A percentile compares a stretch with the other conserved stretches of the same genome.
Conservation (phyloP, 2,797 vertebrate species). For the Amphiprion clarkii region DNA sequence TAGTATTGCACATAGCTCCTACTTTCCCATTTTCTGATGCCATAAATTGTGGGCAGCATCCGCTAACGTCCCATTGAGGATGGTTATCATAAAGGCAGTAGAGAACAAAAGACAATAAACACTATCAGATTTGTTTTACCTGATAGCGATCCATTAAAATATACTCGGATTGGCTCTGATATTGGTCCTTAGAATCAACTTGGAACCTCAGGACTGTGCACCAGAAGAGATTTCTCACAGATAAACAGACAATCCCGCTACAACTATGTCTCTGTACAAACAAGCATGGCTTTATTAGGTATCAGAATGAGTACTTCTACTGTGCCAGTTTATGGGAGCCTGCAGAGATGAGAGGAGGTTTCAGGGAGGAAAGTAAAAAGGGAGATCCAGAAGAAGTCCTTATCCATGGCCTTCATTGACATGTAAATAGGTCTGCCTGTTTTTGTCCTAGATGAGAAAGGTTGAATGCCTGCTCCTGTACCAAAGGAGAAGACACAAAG, state of each 20-base stretch:
- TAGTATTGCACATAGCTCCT: neutral
- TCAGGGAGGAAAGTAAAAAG: conserved; percentile 18
- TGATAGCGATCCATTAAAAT: neutral
- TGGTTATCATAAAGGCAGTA: neutral
- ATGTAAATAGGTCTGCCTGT: conserved; percentile 80
- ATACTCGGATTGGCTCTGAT: neutral
- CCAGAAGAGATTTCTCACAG: neutral
- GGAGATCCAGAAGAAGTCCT: conserved; percentile 24
- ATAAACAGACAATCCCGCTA: neutral
- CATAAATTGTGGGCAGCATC: neutral
- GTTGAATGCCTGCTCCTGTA: conserved; percentile 55
- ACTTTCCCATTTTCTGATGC: neutral
- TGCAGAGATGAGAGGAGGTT: conserved; percentile 22
- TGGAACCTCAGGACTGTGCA: neutral
- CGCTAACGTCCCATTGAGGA: neutral
- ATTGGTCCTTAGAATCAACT: neutral
- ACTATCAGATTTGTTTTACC: neutral
- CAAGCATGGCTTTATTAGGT: neutral
- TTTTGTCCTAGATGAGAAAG: conserved; percentile 74
- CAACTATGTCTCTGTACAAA: conserved; percentile 5
- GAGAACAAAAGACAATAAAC: too few species aligned
- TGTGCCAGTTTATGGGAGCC: conserved; percentile 8
- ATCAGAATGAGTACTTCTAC: conserved; percentile 28
- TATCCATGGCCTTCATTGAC: conserved; percentile 67
- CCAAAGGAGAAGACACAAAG: conserved; percentile 44